Base-by-base conservation (phyloP, 1,140 invertebrate genomes). In the Calliopsis andreniformis region DNA sequence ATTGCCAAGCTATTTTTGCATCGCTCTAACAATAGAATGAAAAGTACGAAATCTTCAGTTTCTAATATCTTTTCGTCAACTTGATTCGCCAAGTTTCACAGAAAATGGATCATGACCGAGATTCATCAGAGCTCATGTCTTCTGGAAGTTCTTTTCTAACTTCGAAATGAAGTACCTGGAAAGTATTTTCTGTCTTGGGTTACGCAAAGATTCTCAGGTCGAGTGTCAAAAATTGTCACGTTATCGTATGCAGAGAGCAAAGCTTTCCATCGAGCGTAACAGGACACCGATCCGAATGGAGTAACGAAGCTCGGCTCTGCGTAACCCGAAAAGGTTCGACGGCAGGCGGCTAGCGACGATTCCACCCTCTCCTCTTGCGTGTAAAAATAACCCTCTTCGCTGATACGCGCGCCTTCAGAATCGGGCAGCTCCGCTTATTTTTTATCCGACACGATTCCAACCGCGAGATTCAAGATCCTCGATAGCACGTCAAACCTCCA, bases 271-370 rank as follows among this genome's bases (percentile, higher is more conserved):
- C 25, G 53, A 55, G 59, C 80, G 90, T 92, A 91, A 91, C 87
- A 76, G 75, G 89, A 91, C 84, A 91, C 89, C 88, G 81, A 69
- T 67, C 42, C 68, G 59, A 64, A 72, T 61, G 72, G 68, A 82
- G 66, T 73, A 80, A 80, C 82, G 83, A 82, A 79, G 75, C 55
- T 76, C 72, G 76, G 61, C 64, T 83, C 79, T 80, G 86, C 85
- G 85, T 91, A 89, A 89, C 90, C 90, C 89, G 89, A 92, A 92
- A 92, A 88, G 90, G 91, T 87, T 84, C 87, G 89, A 47, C 51
- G 67, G 53, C 81, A 43, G 59, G 51, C 71, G 49, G 47, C 68
- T 59, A 67, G 71, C 70, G 59, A 76, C 75, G 58, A 79, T 75
- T 69, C 64, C 70, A 76, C 72, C 69, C 84, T 79, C 75, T 78